These are phyloP conservation scores for Hermetia illucens DNA, from an alignment of 1,140 invertebrate species.

Conservation along the genomic window DNA sequence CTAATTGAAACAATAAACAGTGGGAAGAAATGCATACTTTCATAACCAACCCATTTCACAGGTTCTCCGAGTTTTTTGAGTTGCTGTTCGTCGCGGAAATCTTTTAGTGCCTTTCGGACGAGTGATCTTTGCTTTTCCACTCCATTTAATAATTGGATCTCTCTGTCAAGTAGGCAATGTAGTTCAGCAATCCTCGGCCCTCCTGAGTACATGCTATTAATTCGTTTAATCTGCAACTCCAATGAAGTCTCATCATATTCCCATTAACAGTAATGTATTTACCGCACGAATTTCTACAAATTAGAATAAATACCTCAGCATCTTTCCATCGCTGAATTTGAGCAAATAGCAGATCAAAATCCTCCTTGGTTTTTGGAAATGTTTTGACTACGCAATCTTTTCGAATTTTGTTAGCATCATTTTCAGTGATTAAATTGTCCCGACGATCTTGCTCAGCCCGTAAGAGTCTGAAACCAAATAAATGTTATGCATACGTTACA, in stretches of 20 bases:
- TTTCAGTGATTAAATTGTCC: background rate
- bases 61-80: conserved; percentile 37
- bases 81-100: conserved; percentile 31
- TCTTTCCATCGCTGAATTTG: conserved; percentile 40
- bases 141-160: conserved; percentile 39
- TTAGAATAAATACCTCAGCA: conserved; percentile 31
- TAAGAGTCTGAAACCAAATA: too few species aligned
- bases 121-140: conserved; percentile 34
- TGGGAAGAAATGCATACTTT: conserved; percentile 11
- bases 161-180: conserved; percentile 38
- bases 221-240: conserved; percentile 23
- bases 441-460: too few species aligned
- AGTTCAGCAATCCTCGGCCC: conserved; percentile 37
- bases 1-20: too few species aligned
- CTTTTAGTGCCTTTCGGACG: conserved; percentile 24
- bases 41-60: conserved; percentile 38
- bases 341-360: conserved; percentile 41
- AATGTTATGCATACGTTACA: too few species aligned
- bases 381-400: conserved; percentile 34
- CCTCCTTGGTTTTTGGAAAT: conserved; percentile 36
- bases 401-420: conserved; percentile 19
- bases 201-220: conserved; percentile 33
- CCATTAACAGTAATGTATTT: too few species aligned
- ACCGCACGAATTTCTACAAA: too few species aligned
- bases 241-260: too few species aligned